Base-by-base conservation (phyloP, 2,888 invertebrate genomes). In the Tiliacea citrago region DNA sequence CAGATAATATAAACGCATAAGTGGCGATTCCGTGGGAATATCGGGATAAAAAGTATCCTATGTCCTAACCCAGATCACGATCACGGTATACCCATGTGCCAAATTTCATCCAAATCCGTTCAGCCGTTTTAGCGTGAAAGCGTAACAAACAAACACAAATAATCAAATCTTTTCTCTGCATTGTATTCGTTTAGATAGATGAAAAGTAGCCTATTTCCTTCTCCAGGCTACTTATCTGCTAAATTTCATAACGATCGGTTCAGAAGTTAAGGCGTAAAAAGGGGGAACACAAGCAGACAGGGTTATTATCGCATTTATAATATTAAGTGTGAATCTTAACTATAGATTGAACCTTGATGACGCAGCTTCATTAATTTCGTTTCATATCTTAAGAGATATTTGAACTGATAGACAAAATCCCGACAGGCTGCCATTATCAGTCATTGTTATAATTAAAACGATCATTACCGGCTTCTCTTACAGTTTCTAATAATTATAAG, bases 401-500 rank as follows among this genome's bases (percentile, higher is more conserved):
- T 12, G 13, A 70, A 60, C 51, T 71, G 45, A 71, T 66, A 35
- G 60, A 49, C 24, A 21, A 60, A 63, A 29, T 65, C n/a, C n/a
- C 8, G 39, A 53, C 70, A 47, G 53, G 29, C 24, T 49, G 71
- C 47, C 79, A 60, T 35, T 79, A 61, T 79, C 79, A 66, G 9
- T 61, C 75, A 61, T 24, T 55, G 16, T 58, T 66, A 35, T 61
- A 79, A 77, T 71, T 71, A 71, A 61, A 61, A 51, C 35, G 55
- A 62, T 72, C 24, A 79, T 79, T 77, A 79, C 18, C 18, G 49
- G 45, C 47, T 49, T 62, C 51, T 47, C 8, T 57, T 39, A 51
- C n/a, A 49, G 51, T 72, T 42, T 49, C 61, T 24, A 76, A 55
- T 61, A 2, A 39, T 35, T 39, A 29, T 53, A 60, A 47, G 5